These are phyloP conservation scores for Fukomys damarensis DNA, from an alignment of 2,113 vertebrate species.

Conservation along the genomic window DNA sequence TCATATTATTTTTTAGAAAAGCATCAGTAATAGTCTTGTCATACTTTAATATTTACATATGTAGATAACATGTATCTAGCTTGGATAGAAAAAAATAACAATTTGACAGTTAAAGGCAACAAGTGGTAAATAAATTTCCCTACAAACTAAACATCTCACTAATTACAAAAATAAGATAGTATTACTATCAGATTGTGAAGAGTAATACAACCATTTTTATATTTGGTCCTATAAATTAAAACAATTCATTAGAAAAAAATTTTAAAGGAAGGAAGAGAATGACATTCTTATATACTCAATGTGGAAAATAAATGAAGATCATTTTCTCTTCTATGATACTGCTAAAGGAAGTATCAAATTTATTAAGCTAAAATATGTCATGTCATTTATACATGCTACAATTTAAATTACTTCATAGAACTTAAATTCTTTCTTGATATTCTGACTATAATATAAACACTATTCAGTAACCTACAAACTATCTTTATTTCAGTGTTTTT, in stretches of 20 bases:
- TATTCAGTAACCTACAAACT: neutral
- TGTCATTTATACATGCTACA: neutral
- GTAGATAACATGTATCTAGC: neutral
- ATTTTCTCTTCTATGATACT: slow-evolving; percentile 24
- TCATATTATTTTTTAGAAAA: neutral
- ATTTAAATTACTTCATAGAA: neutral
- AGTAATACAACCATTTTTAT: neutral
- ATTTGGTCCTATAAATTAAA: neutral
- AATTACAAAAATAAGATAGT: neutral
- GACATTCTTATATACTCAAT: neutral
- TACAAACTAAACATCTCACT: neutral
- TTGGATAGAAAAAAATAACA: neutral
- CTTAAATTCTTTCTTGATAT: neutral
- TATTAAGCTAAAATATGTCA: neutral
- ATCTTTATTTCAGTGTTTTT: neutral
- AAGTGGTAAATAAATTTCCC: neutral
- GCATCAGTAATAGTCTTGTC: neutral
- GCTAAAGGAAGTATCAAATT: neutral
- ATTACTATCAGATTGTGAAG: neutral
- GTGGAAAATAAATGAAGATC: neutral
- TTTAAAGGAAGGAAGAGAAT: neutral
- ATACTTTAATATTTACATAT: neutral
- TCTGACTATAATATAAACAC: neutral
- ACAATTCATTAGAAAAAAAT: neutral
- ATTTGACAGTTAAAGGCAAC: neutral